These are phyloP conservation scores for Matsumyia berberina DNA, from an alignment of 2,888 invertebrate genomes.

Conservation along the genomic window DNA sequence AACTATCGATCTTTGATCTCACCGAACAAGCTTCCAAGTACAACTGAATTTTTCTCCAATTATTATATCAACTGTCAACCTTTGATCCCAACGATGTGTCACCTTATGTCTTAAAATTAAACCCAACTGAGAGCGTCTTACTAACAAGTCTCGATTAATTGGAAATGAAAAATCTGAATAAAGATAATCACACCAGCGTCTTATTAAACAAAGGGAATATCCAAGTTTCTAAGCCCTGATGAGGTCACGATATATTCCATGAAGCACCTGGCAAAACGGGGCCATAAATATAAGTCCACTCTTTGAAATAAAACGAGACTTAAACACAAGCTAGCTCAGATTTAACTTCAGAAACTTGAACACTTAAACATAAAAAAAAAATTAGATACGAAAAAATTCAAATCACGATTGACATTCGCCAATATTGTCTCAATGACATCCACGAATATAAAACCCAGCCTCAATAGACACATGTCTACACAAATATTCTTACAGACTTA, in stretches of 20 bases:
- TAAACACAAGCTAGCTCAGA: not conserved
- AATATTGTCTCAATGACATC: conserved; percentile 39
- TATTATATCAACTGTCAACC: not conserved
- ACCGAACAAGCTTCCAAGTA: too few species aligned
- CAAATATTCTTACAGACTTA: not conserved
- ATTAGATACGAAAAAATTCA: conserved; percentile 41
- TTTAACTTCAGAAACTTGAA: not conserved
- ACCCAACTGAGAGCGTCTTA: not conserved
- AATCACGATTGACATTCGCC: conserved; percentile 56
- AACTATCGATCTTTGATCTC: too few species aligned
- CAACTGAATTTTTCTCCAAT: too few species aligned
- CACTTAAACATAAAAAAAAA: not conserved
- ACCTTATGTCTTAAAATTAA: not conserved
- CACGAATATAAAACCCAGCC: conserved; percentile 24
- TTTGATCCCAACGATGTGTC: not conserved
- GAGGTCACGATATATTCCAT: conserved; percentile 12
- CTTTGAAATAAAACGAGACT: too few species aligned
- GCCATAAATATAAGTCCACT: too few species aligned
- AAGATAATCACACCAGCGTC: not conserved
- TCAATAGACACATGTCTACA: conserved; percentile 2
- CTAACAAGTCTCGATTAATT: conserved; percentile 1
- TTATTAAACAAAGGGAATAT: not conserved
- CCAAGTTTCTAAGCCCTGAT: not conserved
- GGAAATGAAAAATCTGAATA: not conserved
- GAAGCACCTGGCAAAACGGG: not conserved